Conservation (phyloP, 2,888 invertebrate genomes). For the Pammene aurita region DNA sequence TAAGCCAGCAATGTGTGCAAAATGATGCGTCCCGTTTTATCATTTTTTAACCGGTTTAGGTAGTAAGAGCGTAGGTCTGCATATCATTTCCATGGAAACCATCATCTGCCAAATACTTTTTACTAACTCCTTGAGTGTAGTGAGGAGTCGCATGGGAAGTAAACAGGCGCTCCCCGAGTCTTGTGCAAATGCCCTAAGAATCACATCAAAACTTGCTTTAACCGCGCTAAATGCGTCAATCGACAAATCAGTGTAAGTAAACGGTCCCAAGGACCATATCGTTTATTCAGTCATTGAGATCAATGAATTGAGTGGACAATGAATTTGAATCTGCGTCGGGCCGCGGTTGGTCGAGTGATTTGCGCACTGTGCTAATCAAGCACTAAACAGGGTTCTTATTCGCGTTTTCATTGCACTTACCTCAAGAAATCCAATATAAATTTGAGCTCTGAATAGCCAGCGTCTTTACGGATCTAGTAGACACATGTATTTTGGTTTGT, state of each 20-base stretch:
- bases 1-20: no score
- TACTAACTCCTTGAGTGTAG: no score
- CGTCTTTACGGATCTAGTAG: neutral
- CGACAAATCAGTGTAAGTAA: constrained; percentile 31
- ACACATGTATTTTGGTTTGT: neutral
- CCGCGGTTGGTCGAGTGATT: constrained; percentile 60
- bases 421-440: constrained; percentile 45
- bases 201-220: neutral
- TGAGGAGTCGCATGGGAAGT: no score
- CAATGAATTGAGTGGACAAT: constrained; percentile 62
- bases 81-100: no score
- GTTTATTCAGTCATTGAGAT: constrained; percentile 45
- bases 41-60: no score
- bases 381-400: constrained; percentile 63
- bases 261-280: constrained; percentile 35
- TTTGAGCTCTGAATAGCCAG: neutral
- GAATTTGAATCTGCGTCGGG: constrained; percentile 70
- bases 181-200: constrained; percentile 1
- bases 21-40: no score
- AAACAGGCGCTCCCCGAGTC: no score
- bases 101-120: no score
- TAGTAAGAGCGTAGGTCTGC: no score
- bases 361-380: constrained; percentile 80
- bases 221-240: constrained; percentile 20
- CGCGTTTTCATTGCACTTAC: constrained; percentile 34